A percentile compares a stretch with the other conserved stretches of the same genome.
Conservation (phyloP, 2,888 invertebrate genomes). For the Colletes collaris region DNA sequence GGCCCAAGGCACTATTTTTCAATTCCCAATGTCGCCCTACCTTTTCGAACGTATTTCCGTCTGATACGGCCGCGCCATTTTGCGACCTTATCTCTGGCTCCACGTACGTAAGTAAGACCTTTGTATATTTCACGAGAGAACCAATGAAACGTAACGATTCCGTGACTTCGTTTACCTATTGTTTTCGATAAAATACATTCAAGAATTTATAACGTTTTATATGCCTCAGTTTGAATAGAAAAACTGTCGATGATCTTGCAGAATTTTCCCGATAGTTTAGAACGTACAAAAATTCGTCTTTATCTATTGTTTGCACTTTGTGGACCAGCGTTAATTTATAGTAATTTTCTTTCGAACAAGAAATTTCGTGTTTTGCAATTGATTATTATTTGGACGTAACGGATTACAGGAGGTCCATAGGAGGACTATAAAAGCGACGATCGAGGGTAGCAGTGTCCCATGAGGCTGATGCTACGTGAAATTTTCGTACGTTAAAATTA, state of each 20-base stretch:
- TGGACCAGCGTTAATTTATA: no score
- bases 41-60: constrained; percentile 66
- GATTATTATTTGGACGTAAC: constrained; percentile 53
- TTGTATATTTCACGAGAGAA: not conserved
- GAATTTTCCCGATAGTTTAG: no score
- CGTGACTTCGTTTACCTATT: not conserved
- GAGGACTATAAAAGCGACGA: constrained; percentile 46
- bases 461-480: constrained; percentile 41
- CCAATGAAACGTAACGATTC: not conserved
- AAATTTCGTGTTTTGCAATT: constrained; percentile 25
- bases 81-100: constrained; percentile 52
- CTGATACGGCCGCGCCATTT: constrained; percentile 59
- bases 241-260: no score
- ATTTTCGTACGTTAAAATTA: constrained; percentile 72
- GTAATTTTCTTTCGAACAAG: not conserved
- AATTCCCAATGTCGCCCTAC: constrained; percentile 78
- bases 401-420: constrained; percentile 26
- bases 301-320: no score
- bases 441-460: constrained; percentile 45
- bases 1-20: constrained; percentile 81
- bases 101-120: not conserved
- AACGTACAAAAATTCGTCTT: no score
- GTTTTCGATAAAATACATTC: no score
- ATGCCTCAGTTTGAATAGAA: not conserved
- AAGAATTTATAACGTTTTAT: no score